Conservation (phyloP, 2,888 invertebrate genomes). For the Caenorhabditis angaria region DNA sequence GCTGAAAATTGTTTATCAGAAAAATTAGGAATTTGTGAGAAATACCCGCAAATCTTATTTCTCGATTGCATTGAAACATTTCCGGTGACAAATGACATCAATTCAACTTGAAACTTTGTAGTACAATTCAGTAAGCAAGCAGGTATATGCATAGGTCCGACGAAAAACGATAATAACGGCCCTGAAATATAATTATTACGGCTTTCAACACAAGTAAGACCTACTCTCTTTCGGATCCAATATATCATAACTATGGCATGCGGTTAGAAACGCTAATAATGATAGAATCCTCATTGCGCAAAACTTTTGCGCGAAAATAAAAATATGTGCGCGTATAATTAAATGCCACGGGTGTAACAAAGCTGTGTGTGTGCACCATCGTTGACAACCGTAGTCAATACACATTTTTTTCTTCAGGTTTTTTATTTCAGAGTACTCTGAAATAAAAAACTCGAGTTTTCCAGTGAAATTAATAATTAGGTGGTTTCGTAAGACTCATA, state of each 20-base stretch:
- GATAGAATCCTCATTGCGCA: neutral
- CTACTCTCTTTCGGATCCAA: neutral
- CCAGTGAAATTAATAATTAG: no score
- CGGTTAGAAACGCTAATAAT: neutral
- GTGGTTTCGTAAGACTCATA: no score
- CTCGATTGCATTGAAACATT: constrained; percentile 8
- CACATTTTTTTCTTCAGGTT: no score
- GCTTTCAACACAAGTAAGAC: neutral
- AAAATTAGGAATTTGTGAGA: neutral
- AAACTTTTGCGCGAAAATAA: no score
- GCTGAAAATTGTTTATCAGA: constrained; percentile 6
- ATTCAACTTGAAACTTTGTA: neutral
- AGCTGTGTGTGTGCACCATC: no score
- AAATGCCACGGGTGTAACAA: no score
- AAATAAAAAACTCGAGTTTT: no score
- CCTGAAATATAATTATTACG: constrained; percentile 7
- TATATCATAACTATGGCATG: neutral
- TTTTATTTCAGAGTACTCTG: no score
- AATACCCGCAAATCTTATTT: constrained; percentile 10
- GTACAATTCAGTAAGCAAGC: constrained; percentile 10
- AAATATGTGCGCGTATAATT: no score
- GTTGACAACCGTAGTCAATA: no score
- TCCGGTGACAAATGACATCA: constrained; percentile 5
- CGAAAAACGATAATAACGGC: constrained; percentile 16
- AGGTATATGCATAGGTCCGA: constrained; percentile 1